Conservation (phyloP, 2,888 invertebrate genomes). For the Hydrotaea diabolus region DNA sequence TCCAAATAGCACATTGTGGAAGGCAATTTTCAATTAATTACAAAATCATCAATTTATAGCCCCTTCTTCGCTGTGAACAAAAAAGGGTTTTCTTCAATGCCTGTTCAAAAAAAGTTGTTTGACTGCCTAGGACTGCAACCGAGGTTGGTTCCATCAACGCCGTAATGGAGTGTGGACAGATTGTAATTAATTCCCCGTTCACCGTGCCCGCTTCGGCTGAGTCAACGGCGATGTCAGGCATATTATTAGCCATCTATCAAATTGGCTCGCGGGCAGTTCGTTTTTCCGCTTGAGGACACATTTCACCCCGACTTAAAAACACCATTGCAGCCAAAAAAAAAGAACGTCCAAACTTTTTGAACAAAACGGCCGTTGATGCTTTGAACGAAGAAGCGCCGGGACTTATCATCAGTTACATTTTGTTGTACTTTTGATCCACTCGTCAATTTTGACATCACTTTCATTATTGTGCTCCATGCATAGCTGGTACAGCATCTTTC, state of each 20-base stretch:
- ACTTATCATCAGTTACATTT: slow-evolving; percentile 38
- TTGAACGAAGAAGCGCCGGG: slow-evolving; percentile 20
- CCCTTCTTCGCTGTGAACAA: not conserved
- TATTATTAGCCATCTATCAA: slow-evolving; percentile 76
- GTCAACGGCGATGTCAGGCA: slow-evolving; percentile 68
- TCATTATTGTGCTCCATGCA: slow-evolving; percentile 5
- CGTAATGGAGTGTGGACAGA: slow-evolving; percentile 74
- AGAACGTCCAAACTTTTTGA: not conserved
- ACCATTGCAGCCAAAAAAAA: not conserved
- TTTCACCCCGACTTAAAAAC: not conserved
- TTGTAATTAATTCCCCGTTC: slow-evolving; percentile 76
- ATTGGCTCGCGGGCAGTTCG: slow-evolving; percentile 63
- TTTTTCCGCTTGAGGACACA: slow-evolving; percentile 61
- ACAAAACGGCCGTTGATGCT: not conserved
- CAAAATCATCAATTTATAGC: slow-evolving; percentile 22
- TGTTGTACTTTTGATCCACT: slow-evolving; percentile 32
- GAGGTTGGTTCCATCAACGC: slow-evolving; percentile 56
- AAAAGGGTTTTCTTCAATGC: not conserved
- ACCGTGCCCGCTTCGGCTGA: not conserved
- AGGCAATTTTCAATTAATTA: slow-evolving; percentile 65
- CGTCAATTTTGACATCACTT: slow-evolving; percentile 24
- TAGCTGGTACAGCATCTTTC: not conserved
- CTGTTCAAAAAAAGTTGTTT: slow-evolving; percentile 2
- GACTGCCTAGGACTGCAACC: not conserved
- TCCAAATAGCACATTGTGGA: not conserved